Base-by-base conservation (phyloP, 2,797 vertebrate species). In the Mionectes olivaceus region DNA sequence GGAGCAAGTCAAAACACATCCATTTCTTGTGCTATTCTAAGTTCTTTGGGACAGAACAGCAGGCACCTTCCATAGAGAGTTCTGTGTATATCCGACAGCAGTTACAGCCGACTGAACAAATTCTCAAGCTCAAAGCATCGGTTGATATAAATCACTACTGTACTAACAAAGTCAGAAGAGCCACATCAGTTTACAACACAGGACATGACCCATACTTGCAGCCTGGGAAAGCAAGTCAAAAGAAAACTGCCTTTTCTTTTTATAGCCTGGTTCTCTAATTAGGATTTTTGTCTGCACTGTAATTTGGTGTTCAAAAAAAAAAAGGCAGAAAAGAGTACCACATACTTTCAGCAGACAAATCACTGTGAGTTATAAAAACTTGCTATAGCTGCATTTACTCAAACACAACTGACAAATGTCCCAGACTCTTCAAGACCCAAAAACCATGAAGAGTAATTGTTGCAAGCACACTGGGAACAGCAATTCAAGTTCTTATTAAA, bases 141-240 rank as follows among this genome's bases (percentile, higher is more conserved):
- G 41, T 19, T 70, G 77, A 81, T n/a, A 69, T 35, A 84, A 90
- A 71, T 74, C 73, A 88, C 52, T 32, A 22, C 63, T 57, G 49
- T 23, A 19, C 70, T 65, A 78, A 71, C 1, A 3, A 81, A 86
- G 59, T 67, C 84, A 91, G 47, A 83, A 93, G 74, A 91, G 77
- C 80, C 67, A 82, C 65, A n/a, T 60, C 41, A 89, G 56, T 91
- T 94, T 84, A 82, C 33, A 87, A 57, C 52, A 86, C 14, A 76
- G 74, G 83, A 83, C 71, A 65, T 3, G 21, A 89, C 76, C 85
- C 47, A 52, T 14, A 33, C 65, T 87, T 63, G 57, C 37, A 92
- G 84, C 79, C 73, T 95, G 84, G 69, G 74, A 96, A 95, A 94
- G 67, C 61, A 67, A 91, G 79, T 73, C 56, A 86, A 76, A 90